Percentiles rank a stretch among this genome's conserved stretches.
Evolutionary conservation across 2,888 invertebrate genomes (phyloP).

Genomic region (Odontothrips loti): DNA sequence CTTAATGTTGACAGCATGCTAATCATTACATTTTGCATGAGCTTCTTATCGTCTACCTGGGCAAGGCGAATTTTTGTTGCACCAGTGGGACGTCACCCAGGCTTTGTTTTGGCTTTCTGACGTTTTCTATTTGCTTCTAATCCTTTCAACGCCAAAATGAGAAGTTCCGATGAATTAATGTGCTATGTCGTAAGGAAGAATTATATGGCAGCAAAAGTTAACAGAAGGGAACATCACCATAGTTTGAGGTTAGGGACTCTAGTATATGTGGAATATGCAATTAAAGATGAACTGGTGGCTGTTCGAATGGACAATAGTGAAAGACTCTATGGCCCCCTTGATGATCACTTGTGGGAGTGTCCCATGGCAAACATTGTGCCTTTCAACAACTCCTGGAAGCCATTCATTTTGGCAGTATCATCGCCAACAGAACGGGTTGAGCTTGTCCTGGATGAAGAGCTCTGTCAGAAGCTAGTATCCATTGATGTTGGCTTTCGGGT

Average conservation of each 20-base stretch:
- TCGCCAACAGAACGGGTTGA: conserved; percentile 37
- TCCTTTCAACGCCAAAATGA: background rate
- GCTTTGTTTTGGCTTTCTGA: conserved; percentile 1
- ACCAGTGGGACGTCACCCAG: background rate
- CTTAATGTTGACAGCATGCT: background rate
- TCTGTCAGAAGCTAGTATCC: conserved; percentile 38
- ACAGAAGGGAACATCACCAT: background rate
- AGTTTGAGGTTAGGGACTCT: conserved; percentile 36
- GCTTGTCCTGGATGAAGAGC: conserved; percentile 32
- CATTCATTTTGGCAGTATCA: conserved; percentile 38
- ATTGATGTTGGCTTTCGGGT: conserved; percentile 39
- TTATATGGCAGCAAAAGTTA: background rate
- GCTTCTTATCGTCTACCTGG: background rate
- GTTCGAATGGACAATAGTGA: conserved; percentile 38
- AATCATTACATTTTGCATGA: background rate
- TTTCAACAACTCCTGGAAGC: conserved; percentile 38
- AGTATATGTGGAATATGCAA: conserved; percentile 36
- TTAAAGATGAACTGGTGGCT: conserved; percentile 35
- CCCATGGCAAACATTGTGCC: conserved; percentile 36
- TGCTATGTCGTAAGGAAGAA: background rate
- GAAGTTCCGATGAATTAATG: background rate
- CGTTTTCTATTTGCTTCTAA: background rate
- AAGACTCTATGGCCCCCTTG: conserved; percentile 35
- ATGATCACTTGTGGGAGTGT: conserved; percentile 39
- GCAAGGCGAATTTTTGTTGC: background rate